phyloP scores from a whole-genome alignment of 1,140 invertebrate genomes.

The Akabosia matsudoensis region DNA sequence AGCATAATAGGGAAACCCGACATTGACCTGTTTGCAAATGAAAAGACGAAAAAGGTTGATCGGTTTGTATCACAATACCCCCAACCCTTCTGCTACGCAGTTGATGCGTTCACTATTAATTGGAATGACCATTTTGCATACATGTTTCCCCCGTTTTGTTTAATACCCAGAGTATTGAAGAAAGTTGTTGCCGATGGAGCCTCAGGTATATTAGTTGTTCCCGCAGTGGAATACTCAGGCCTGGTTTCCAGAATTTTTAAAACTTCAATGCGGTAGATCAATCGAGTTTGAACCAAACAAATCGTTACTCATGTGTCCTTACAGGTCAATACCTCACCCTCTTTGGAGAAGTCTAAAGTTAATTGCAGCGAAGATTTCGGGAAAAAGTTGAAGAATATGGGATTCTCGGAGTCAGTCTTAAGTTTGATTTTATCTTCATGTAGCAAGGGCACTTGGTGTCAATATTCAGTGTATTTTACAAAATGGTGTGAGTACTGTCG shows the following conservation, averaged over 20 bases:
- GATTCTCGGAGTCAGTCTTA: not conserved
- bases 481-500: not conserved
- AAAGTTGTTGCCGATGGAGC: not conserved
- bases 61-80: not conserved
- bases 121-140: not conserved
- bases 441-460: not conserved
- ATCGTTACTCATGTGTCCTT: conserved; percentile 10
- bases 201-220: not conserved
- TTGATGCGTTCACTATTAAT: not conserved
- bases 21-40: conserved; percentile 5
- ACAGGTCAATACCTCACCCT: conserved; percentile 3
- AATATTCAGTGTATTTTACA: not conserved
- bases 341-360: not conserved
- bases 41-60: not conserved
- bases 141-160: not conserved
- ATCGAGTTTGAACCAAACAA: not conserved
- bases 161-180: not conserved
- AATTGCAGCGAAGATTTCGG: not conserved
- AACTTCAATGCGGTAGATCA: too few relatives aligned
- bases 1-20: not conserved
- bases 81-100: not conserved
- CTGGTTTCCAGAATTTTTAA: conserved; percentile 5
- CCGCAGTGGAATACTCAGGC: not conserved
- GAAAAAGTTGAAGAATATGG: not conserved
- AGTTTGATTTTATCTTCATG: not conserved